phyloP scores from a whole-genome alignment of 2,888 invertebrate genomes.

The Tiliacea aurago region DNA sequence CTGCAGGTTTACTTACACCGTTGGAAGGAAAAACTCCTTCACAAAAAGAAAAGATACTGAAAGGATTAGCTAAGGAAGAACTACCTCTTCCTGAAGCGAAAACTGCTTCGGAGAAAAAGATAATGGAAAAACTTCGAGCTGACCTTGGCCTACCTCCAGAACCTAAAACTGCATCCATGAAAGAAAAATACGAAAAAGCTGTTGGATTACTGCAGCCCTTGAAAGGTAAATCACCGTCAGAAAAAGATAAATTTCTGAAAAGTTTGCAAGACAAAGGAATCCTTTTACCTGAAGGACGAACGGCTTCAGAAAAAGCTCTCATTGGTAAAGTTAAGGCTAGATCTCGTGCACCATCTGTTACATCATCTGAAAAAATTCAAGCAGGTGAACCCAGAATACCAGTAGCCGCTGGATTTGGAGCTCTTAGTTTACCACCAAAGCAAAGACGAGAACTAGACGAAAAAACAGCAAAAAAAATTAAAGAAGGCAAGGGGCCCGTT shows the following conservation, averaged over 20 bases:
- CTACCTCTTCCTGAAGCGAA: neutral
- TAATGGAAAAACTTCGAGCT: neutral
- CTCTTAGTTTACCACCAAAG: no score
- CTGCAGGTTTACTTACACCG: neutral
- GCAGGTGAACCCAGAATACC: neutral
- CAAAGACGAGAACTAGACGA: no score
- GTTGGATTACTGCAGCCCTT: conserved; percentile 59
- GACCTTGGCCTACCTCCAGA: neutral
- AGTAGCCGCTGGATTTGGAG: no score
- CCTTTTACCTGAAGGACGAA: conserved; percentile 62
- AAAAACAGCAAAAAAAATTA: no score
- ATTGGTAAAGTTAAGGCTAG: neutral
- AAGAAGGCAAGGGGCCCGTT: no score
- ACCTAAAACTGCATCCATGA: neutral
- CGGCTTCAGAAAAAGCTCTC: conserved; percentile 15
- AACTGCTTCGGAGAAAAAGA: neutral
- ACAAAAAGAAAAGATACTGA: conserved; percentile 2
- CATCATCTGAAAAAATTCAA: neutral
- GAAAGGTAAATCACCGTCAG: conserved; percentile 55
- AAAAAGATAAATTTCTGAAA: conserved; percentile 63
- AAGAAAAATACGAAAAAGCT: neutral
- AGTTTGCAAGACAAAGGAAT: conserved; percentile 54
- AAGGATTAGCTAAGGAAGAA: neutral
- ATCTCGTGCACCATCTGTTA: neutral
- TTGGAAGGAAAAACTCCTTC: neutral